Conservation (phyloP, 1,140 invertebrate species). For the Meteorus sp. region DNA sequence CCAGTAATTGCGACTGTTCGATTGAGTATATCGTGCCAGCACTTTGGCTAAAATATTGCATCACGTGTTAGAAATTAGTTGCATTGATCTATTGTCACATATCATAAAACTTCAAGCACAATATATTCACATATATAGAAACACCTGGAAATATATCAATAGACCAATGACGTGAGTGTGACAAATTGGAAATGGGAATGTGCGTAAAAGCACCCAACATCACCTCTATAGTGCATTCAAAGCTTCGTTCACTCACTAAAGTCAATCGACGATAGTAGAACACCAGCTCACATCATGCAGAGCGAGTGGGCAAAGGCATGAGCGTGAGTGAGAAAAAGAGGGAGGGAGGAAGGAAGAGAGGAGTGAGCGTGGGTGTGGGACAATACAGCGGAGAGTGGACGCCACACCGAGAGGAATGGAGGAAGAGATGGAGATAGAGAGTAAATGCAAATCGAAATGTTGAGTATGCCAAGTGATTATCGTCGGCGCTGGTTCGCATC, state of each 20-base stretch:
- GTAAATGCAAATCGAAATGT: slow-evolving; percentile 36
- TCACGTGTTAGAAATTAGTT: too few species aligned
- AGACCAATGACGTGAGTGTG: not conserved
- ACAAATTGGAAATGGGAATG: not conserved
- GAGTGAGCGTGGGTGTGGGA: too few species aligned
- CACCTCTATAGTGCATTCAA: too few species aligned
- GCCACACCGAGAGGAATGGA: not conserved
- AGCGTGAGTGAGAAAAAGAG: not conserved
- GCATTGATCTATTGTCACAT: too few species aligned
- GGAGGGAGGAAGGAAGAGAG: not conserved
- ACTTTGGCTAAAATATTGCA: too few species aligned
- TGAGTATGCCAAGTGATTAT: slow-evolving; percentile 28
- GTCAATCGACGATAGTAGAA: not conserved
- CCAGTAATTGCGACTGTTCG: too few species aligned
- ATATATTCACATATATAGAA: not conserved
- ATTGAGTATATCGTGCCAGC: too few species aligned
- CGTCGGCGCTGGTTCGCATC: slow-evolving; percentile 26
- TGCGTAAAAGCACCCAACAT: not conserved
- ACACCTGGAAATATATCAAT: not conserved
- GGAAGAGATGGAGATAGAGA: not conserved
- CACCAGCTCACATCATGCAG: not conserved
- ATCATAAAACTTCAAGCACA: too few species aligned
- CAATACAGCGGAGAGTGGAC: too few species aligned
- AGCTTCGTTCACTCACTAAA: not conserved
- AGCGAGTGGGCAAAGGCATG: not conserved